phyloP scores from a whole-genome alignment of 2,888 invertebrate genomes.

The Andrena flavipes region DNA sequence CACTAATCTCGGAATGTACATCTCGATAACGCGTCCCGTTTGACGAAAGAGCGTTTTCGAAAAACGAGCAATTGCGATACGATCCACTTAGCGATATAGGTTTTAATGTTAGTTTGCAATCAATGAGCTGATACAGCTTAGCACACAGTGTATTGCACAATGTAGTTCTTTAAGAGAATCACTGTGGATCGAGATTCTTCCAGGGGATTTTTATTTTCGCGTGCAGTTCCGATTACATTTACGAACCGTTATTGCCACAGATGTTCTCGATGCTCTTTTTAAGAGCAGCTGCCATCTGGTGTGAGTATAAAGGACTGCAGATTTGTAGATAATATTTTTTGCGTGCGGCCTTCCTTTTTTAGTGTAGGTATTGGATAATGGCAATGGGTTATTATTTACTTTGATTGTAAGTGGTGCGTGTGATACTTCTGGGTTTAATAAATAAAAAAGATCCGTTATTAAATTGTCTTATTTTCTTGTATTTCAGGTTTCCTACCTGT shows the following conservation, averaged over 20 bases:
- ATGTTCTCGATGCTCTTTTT: constrained; percentile 7
- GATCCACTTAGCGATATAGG: neutral
- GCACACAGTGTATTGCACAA: too few species aligned
- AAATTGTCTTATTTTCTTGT: too few species aligned
- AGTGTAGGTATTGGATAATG: too few species aligned
- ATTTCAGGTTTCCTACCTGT: too few species aligned
- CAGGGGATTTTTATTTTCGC: neutral
- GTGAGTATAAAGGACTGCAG: neutral
- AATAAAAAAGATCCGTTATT: too few species aligned
- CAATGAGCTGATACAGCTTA: neutral
- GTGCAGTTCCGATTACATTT: neutral
- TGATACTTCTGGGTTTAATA: too few species aligned
- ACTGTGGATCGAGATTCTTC: neutral
- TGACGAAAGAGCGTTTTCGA: too few species aligned
- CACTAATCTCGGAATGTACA: neutral
- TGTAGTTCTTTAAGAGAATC: neutral
- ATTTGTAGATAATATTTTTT: too few species aligned
- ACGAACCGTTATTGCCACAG: neutral
- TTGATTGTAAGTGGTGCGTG: too few species aligned
- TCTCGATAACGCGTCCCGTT: neutral
- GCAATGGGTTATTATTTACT: too few species aligned
- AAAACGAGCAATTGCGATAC: neutral
- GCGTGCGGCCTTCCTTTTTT: too few species aligned
- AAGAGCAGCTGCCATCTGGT: constrained; percentile 29
- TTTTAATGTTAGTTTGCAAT: too few species aligned